Percentiles rank a stretch among this genome's conserved stretches.
Conservation (phyloP, 1,140 invertebrate genomes). For the Lucilia cuprina region DNA sequence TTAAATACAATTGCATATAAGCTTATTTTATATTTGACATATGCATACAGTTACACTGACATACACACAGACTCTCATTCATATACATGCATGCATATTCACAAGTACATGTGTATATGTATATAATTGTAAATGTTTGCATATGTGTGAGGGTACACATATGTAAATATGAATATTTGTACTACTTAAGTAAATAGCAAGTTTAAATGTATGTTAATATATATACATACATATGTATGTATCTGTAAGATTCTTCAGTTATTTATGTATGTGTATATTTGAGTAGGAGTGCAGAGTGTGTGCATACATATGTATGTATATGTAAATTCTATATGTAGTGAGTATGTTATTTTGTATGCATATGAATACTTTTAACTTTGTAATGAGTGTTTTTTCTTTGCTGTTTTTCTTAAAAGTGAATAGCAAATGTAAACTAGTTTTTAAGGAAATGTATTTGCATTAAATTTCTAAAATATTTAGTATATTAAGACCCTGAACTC, state of each 20-base stretch:
- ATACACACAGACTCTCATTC: neutral
- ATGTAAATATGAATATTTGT: constrained; percentile 8
- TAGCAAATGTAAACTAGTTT: neutral
- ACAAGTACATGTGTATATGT: neutral
- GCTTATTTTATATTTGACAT: constrained; percentile 1
- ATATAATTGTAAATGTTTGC: constrained; percentile 1
- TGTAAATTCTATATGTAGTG: neutral
- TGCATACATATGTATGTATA: neutral
- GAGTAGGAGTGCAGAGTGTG: neutral
- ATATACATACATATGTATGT: neutral
- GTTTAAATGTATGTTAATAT: neutral
- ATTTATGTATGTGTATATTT: neutral
- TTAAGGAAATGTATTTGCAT: neutral
- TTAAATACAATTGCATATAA: neutral
- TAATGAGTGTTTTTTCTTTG: neutral
- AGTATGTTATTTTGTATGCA: neutral
- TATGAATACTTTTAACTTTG: neutral
- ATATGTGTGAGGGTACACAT: neutral
- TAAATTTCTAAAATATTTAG: no score
- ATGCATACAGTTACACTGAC: neutral
- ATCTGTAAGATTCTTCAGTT: neutral
- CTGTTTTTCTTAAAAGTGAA: neutral
- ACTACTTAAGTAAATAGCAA: neutral
- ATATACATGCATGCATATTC: no score
- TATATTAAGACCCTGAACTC: no score